Evolutionary conservation across 2,113 vertebrate genomes (phyloP).

Genomic region (Podarcis muralis): DNA sequence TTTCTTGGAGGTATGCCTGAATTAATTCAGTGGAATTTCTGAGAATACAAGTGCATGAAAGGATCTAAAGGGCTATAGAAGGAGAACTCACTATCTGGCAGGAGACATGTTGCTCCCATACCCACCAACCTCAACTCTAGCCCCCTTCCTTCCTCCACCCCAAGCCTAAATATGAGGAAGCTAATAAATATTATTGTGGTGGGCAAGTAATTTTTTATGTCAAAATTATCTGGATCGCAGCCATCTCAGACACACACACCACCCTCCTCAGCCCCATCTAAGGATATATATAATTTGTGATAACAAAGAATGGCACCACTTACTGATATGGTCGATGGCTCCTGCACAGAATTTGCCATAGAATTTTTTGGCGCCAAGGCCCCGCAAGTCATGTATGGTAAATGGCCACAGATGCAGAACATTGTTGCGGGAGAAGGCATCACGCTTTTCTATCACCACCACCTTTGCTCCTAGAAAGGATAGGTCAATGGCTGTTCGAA

Average conservation of each 20-base stretch:
- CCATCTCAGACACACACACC: background rate
- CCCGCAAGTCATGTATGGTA: constrained; percentile 94
- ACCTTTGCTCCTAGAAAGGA: constrained; percentile 94
- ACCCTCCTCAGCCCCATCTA: no score
- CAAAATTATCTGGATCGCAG: background rate
- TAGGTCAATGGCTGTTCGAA: constrained; percentile 95
- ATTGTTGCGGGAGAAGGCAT: constrained; percentile 96
- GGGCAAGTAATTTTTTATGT: background rate
- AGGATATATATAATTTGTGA: background rate
- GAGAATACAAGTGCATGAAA: background rate
- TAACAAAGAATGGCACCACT: constrained; percentile 65
- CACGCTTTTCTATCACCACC: constrained; percentile 95
- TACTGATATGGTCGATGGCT: constrained; percentile 98
- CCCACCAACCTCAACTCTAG: background rate
- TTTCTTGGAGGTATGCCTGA: background rate
- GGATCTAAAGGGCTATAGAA: background rate
- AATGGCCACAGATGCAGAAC: constrained; percentile 98
- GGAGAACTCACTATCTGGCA: background rate
- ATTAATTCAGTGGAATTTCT: background rate
- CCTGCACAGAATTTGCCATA: constrained; percentile 98
- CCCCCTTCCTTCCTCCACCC: background rate
- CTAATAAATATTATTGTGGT: background rate
- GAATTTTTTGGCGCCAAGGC: constrained; percentile 97
- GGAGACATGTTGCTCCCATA: background rate
- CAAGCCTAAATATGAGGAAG: background rate